A percentile compares a stretch with the other conserved stretches of the same genome.
Conservation (phyloP, 2,888 invertebrate genomes). For the Temnothorax ravouxi region DNA sequence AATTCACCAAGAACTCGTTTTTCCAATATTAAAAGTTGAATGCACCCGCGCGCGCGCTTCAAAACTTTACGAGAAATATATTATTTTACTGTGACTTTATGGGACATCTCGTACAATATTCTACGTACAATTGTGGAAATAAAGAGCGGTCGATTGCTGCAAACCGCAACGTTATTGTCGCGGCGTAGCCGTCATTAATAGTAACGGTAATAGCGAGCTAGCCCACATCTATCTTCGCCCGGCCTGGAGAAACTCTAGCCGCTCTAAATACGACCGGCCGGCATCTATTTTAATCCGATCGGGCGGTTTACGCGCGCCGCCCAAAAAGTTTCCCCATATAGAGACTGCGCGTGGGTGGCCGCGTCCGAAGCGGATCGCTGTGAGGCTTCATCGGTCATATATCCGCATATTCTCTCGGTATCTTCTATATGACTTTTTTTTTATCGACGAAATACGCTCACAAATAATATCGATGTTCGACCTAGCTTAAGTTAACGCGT, state of each 20-base stretch:
- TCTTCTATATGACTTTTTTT: slow-evolving; percentile 56
- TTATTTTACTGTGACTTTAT: neutral
- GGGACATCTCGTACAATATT: neutral
- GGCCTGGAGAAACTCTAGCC: slow-evolving; percentile 68
- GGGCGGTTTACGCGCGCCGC: slow-evolving; percentile 58
- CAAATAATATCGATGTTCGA: slow-evolving; percentile 46
- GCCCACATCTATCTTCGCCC: slow-evolving; percentile 68
- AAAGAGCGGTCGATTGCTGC: slow-evolving; percentile 35
- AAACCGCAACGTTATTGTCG: slow-evolving; percentile 40
- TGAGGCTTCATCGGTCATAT: slow-evolving; percentile 4
- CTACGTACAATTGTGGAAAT: slow-evolving; percentile 5
- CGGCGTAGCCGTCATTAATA: slow-evolving; percentile 61
- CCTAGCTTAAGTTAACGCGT: slow-evolving; percentile 39
- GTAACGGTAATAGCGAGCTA: slow-evolving; percentile 67
- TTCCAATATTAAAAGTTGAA: neutral
- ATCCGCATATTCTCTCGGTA: slow-evolving; percentile 17
- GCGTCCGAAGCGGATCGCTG: slow-evolving; percentile 12
- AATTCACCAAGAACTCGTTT: neutral
- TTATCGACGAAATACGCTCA: slow-evolving; percentile 41
- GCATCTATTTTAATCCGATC: slow-evolving; percentile 73
- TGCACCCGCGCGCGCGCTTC: neutral
- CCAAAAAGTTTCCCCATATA: slow-evolving; percentile 53
- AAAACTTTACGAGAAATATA: neutral
- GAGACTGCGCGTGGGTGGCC: slow-evolving; percentile 46
- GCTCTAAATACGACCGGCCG: slow-evolving; percentile 60